phyloP scores from a whole-genome alignment of 2,113 vertebrate genomes.

The Phrynocephalus versicolor region DNA sequence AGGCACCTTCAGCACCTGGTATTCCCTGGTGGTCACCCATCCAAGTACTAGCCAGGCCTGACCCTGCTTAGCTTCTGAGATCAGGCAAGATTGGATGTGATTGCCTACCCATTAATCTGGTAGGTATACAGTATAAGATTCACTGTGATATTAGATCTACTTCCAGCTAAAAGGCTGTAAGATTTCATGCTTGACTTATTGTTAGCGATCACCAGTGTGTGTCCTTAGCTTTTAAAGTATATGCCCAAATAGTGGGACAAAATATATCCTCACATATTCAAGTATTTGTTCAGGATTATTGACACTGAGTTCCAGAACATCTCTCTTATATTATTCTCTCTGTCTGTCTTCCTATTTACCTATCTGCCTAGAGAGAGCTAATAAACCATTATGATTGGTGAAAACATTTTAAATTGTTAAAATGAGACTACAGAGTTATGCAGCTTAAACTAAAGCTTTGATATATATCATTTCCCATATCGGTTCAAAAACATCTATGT shows the following conservation, averaged over 20 bases:
- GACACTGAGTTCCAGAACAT: neutral
- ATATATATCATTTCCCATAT: neutral
- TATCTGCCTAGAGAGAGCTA: neutral
- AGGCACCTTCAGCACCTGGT: no score
- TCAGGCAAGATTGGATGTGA: no score
- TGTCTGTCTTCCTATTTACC: neutral
- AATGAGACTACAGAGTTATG: neutral
- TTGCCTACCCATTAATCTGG: neutral
- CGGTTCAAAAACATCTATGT: neutral
- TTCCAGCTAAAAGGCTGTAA: neutral
- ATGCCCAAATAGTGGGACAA: neutral
- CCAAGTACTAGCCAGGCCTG: no score
- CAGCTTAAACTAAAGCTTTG: neutral
- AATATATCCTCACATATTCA: neutral
- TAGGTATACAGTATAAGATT: neutral
- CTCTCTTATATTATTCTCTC: neutral
- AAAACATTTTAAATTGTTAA: conserved; percentile 5
- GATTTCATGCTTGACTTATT: neutral
- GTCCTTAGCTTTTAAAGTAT: neutral
- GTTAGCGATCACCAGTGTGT: neutral
- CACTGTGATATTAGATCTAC: neutral
- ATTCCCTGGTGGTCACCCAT: no score
- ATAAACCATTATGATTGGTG: neutral
- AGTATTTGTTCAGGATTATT: neutral
- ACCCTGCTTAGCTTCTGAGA: no score